Conservation (phyloP, 2,888 invertebrate genomes). For the Acanthosepion esculentum region DNA sequence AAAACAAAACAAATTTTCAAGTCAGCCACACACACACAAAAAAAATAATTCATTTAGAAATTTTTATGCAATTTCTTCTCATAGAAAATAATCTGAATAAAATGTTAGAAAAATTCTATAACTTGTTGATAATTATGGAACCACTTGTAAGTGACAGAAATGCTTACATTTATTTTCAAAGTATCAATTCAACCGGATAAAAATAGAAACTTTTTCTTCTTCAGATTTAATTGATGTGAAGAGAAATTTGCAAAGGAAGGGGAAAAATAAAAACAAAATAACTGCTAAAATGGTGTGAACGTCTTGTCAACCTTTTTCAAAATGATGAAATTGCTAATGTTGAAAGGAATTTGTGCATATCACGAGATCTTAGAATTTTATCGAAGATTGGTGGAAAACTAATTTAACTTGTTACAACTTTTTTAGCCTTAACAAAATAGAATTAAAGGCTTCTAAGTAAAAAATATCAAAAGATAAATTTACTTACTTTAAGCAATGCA, state of each 20-base stretch:
- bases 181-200: neutral
- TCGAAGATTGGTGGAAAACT: neutral
- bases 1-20: no score
- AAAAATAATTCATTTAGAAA: no score
- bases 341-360: neutral
- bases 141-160: neutral
- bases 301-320: neutral
- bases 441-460: neutral
- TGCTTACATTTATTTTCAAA: neutral
- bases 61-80: no score
- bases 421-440: neutral
- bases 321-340: neutral
- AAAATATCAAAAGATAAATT: no score
- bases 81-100: no score
- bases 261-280: neutral
- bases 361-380: neutral
- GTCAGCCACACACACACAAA: no score
- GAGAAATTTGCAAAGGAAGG: neutral
- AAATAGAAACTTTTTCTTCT: neutral
- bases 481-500: neutral
- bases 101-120: no score
- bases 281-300: neutral
- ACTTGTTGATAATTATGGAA: no score
- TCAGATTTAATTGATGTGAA: no score
- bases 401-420: neutral